Evolutionary conservation across 2,888 invertebrate genomes (phyloP).

Genomic region (Drosophila barbarae): DNA sequence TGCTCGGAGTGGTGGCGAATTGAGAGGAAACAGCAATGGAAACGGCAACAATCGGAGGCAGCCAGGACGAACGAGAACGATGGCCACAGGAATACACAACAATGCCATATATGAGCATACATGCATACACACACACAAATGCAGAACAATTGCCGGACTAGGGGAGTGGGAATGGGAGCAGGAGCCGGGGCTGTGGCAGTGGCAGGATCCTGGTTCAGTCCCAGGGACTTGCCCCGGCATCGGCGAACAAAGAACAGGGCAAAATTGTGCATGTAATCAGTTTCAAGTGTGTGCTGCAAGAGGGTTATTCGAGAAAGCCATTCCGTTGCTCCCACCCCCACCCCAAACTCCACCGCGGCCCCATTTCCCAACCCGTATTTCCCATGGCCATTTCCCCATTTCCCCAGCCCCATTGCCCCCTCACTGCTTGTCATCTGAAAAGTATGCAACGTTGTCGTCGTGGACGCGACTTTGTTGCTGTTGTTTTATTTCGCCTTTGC

Average conservation of each 20-base stretch:
- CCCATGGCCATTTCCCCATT: neutral
- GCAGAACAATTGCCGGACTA: slow-evolving; percentile 56
- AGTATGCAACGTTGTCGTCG: slow-evolving; percentile 61
- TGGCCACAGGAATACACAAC: slow-evolving; percentile 63
- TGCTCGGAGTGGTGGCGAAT: slow-evolving; percentile 16
- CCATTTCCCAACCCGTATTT: neutral
- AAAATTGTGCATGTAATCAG: slow-evolving; percentile 73
- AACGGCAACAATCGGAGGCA: slow-evolving; percentile 58
- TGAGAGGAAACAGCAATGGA: slow-evolving; percentile 55
- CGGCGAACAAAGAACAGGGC: slow-evolving; percentile 64
- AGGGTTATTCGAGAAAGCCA: slow-evolving; percentile 57
- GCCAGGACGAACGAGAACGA: slow-evolving; percentile 43
- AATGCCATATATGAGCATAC: slow-evolving; percentile 39
- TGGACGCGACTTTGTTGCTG: slow-evolving; percentile 62
- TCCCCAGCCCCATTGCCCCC: neutral
- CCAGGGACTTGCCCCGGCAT: slow-evolving; percentile 44
- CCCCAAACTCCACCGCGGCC: slow-evolving; percentile 9
- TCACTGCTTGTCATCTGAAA: slow-evolving; percentile 62
- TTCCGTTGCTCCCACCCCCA: slow-evolving; percentile 46
- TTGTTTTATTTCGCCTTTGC: slow-evolving; percentile 64
- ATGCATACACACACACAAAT: slow-evolving; percentile 28
- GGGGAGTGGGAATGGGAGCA: neutral
- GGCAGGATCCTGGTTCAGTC: slow-evolving; percentile 26
- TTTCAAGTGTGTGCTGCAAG: slow-evolving; percentile 61
- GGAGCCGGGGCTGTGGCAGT: neutral